These are phyloP conservation scores for Pelusios castaneus DNA, from an alignment of 2,113 vertebrate species.

Conservation along the genomic window DNA sequence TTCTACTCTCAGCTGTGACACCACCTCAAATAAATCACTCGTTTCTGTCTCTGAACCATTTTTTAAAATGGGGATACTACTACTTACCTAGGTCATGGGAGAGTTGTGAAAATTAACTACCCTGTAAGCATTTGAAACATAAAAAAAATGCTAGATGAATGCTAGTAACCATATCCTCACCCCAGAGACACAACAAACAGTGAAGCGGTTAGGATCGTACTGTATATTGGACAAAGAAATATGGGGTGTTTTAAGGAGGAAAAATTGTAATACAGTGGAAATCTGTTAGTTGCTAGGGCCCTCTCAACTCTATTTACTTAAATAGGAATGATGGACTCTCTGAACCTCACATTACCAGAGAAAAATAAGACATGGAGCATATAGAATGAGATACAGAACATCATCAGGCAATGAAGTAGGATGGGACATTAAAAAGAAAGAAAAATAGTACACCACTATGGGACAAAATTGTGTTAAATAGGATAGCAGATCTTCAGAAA, in stretches of 20 bases:
- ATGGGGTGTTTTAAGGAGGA: background rate
- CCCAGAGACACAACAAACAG: background rate
- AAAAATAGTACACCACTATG: background rate
- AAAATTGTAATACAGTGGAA: background rate
- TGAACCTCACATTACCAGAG: background rate
- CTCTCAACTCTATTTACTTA: background rate
- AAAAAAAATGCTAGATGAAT: background rate
- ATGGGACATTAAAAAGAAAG: background rate
- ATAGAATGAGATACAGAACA: background rate
- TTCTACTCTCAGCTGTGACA: constrained; percentile 13
- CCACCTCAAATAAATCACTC: background rate
- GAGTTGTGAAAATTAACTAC: constrained; percentile 11
- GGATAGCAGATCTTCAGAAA: background rate
- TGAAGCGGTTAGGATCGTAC: background rate
- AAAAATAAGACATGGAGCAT: background rate
- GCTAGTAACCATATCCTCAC: background rate
- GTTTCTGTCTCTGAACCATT: background rate
- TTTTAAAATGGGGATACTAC: background rate
- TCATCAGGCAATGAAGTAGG: background rate
- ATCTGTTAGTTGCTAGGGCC: background rate
- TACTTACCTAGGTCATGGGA: background rate
- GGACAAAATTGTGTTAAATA: background rate
- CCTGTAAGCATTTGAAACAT: background rate
- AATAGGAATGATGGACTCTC: background rate
- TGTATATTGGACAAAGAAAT: background rate